Conservation (phyloP, 2,888 invertebrate genomes). For the Cryptophagus acutangulus region DNA sequence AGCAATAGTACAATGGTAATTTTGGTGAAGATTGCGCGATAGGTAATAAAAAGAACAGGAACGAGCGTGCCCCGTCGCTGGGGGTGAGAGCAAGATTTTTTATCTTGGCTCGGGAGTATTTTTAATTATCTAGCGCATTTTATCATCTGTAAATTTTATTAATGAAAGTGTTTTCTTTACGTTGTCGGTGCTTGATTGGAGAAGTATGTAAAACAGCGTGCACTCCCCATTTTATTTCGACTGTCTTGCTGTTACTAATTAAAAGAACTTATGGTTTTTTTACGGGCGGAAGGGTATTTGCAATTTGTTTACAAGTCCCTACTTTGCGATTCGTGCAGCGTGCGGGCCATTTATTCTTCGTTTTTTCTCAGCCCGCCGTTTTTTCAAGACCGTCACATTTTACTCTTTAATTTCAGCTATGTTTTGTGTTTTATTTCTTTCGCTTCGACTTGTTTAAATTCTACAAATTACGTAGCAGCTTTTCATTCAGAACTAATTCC, state of each 20-base stretch:
- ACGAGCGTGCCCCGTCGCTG: no score
- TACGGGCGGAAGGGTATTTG: constrained; percentile 39
- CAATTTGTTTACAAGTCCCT: constrained; percentile 37
- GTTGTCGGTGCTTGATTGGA: constrained; percentile 32
- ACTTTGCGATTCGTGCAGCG: constrained; percentile 38
- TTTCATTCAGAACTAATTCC: constrained; percentile 37
- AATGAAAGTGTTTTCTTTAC: constrained; percentile 42
- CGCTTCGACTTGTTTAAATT: constrained; percentile 35
- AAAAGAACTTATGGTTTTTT: constrained; percentile 46
- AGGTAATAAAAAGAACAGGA: no score
- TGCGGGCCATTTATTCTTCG: constrained; percentile 39
- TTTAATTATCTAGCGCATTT: constrained; percentile 47
- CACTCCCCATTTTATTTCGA: constrained; percentile 22
- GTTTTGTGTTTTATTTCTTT: constrained; percentile 39
- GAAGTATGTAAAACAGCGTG: constrained; percentile 37
- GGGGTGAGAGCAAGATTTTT: no score
- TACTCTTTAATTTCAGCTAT: constrained; percentile 40
- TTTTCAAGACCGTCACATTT: constrained; percentile 38
- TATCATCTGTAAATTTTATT: constrained; percentile 48
- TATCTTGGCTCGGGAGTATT: no score
- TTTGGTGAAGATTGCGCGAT: no score
- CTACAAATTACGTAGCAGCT: constrained; percentile 38
- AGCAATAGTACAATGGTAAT: no score
- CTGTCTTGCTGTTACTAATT: constrained; percentile 42
- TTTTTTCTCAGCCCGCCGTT: constrained; percentile 35